phyloP scores from a whole-genome alignment of 92 coral and sea anemone species.

The Parazoanthus darwini region DNA sequence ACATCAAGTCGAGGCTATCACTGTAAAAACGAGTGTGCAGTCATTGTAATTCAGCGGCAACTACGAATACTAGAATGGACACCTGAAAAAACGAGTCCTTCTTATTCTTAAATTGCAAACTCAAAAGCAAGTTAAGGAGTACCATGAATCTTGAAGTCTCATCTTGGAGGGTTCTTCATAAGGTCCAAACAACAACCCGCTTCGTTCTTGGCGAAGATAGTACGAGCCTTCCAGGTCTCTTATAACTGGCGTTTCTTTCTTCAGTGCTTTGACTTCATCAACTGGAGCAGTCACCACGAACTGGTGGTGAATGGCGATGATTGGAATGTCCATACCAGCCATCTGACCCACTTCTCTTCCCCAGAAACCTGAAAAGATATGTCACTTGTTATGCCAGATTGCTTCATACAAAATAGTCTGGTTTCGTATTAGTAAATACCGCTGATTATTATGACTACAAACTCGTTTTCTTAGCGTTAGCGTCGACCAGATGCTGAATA shows the following conservation, averaged over 20 bases:
- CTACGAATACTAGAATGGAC: too few species aligned
- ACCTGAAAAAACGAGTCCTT: too few species aligned
- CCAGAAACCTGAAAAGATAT: slow-evolving; percentile 79
- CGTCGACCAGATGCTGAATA: too few species aligned
- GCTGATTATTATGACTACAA: too few species aligned
- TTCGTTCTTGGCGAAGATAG: slow-evolving; percentile 87
- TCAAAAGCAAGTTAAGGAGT: background rate
- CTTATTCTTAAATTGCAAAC: too few species aligned
- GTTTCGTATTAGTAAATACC: too few species aligned
- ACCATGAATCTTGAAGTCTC: slow-evolving; percentile 95
- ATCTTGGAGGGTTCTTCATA: slow-evolving; percentile 86
- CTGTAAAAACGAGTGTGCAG: too few species aligned
- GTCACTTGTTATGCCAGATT: background rate
- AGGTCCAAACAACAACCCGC: slow-evolving; percentile 88
- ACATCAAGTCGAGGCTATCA: too few species aligned
- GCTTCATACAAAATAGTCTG: too few species aligned
- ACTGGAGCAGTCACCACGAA: slow-evolving; percentile 87
- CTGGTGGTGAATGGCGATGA: slow-evolving; percentile 91
- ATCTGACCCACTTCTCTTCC: slow-evolving; percentile 92
- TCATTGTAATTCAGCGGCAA: too few species aligned
- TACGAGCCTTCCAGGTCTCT: slow-evolving; percentile 92
- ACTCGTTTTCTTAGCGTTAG: too few species aligned
- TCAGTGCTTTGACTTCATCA: slow-evolving; percentile 90
- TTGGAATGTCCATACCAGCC: slow-evolving; percentile 88
- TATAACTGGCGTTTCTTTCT: slow-evolving; percentile 83